A percentile compares a stretch with the other conserved stretches of the same genome.
Conservation (phyloP, 1,140 invertebrate genomes). For the Drosophila auraria region DNA sequence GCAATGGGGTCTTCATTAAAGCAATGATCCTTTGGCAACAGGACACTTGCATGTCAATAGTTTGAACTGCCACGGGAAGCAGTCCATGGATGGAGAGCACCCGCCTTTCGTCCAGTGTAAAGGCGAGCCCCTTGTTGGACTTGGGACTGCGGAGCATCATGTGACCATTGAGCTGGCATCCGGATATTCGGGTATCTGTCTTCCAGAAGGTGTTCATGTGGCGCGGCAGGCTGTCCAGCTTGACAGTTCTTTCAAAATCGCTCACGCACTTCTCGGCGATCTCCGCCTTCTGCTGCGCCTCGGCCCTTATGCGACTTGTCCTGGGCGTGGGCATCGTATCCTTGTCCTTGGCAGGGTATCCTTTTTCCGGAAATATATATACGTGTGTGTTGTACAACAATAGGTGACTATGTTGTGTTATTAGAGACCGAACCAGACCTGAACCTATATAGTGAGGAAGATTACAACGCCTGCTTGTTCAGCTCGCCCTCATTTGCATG, state of each 20-base stretch:
- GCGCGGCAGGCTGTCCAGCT: slow-evolving; percentile 21
- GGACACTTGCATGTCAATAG: slow-evolving; percentile 93
- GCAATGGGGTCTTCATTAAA: slow-evolving; percentile 90
- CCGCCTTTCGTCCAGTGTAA: slow-evolving; percentile 93
- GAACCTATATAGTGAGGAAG: slow-evolving; percentile 40
- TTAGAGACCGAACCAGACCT: slow-evolving; percentile 19
- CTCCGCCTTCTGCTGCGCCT: background rate
- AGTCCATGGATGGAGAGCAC: slow-evolving; percentile 93
- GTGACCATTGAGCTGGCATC: background rate
- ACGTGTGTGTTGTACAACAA: slow-evolving; percentile 3
- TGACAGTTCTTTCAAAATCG: background rate
- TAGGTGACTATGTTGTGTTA: slow-evolving; percentile 5
- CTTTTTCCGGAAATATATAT: background rate
- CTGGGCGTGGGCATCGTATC: slow-evolving; percentile 3
- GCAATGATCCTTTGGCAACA: slow-evolving; percentile 90
- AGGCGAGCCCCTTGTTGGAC: slow-evolving; percentile 91
- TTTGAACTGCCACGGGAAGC: slow-evolving; percentile 92
- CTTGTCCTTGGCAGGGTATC: slow-evolving; percentile 8
- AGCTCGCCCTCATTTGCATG: slow-evolving; percentile 28
- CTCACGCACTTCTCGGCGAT: slow-evolving; percentile 14
- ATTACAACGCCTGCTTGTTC: slow-evolving; percentile 35
- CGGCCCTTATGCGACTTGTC: background rate
- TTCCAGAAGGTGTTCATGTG: slow-evolving; percentile 51
- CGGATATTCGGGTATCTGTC: background rate
- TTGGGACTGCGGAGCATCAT: background rate